Evolutionary conservation across 2,888 invertebrate species (phyloP).

Genomic region (Caenorhabditis parvicauda): DNA sequence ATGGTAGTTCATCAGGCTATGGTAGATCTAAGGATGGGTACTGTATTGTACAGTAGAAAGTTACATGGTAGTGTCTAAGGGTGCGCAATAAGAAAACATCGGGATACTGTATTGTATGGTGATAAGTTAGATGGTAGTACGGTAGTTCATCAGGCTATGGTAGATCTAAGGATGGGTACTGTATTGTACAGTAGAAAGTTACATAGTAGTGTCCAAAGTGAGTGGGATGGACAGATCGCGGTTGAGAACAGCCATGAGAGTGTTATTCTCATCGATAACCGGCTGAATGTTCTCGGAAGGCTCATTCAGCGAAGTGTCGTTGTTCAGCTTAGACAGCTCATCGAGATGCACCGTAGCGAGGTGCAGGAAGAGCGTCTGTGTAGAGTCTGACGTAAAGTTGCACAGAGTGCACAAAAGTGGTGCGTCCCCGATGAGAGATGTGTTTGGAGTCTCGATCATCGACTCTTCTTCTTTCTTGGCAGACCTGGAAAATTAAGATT

Average conservation of each 20-base stretch:
- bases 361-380: constrained; percentile 25
- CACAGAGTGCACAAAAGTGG: constrained; percentile 26
- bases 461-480: too few species aligned
- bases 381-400: constrained; percentile 18
- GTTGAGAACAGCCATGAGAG: constrained; percentile 8
- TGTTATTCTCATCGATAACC: constrained; percentile 10
- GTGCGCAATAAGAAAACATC: too few species aligned
- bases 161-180: neutral
- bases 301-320: constrained; percentile 7
- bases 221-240: constrained; percentile 1
- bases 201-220: neutral
- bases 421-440: neutral
- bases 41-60: too few species aligned
- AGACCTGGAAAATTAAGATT: too few species aligned
- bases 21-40: too few species aligned
- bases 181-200: neutral
- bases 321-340: constrained; percentile 12
- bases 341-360: constrained; percentile 19
- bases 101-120: too few species aligned
- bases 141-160: neutral
- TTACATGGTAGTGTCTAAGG: too few species aligned
- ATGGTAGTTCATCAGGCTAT: too few species aligned
- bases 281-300: constrained; percentile 12
- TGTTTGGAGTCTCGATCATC: too few species aligned
- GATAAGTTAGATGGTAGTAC: too few species aligned